Conservation (phyloP, 2,888 invertebrate species). For the Zygogramma bicolorata region DNA sequence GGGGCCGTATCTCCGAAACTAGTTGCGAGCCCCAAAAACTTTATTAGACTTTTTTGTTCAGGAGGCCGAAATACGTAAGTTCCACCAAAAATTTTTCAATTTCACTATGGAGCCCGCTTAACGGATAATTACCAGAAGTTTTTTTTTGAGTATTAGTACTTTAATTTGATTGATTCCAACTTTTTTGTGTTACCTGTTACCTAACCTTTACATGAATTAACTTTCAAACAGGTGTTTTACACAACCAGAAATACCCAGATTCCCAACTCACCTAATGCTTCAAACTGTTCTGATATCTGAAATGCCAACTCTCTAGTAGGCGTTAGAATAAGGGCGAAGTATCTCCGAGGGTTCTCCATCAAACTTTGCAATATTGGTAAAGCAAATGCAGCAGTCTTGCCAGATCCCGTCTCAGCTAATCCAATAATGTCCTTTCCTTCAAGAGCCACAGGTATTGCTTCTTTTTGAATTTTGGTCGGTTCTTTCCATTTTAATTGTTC, state of each 20-base stretch:
- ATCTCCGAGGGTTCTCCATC: constrained; percentile 90
- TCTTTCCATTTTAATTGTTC: constrained; percentile 92
- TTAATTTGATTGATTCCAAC: too few species aligned
- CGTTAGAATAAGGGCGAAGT: constrained; percentile 93
- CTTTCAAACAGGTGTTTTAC: too few species aligned
- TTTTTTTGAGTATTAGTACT: too few species aligned
- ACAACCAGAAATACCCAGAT: too few species aligned
- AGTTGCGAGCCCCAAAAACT: too few species aligned
- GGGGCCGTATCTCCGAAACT: too few species aligned
- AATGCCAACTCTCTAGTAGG: constrained; percentile 98
- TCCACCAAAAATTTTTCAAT: too few species aligned
- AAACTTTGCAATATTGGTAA: constrained; percentile 94
- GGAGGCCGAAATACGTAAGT: too few species aligned
- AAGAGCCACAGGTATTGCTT: constrained; percentile 92
- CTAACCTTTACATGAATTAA: not conserved
- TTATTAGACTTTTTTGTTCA: too few species aligned
- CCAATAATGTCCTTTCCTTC: constrained; percentile 81
- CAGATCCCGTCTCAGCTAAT: constrained; percentile 88
- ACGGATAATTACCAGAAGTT: too few species aligned
- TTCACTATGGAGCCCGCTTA: too few species aligned
- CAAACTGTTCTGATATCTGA: constrained; percentile 98
- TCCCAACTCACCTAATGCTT: constrained; percentile 94
- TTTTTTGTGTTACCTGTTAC: too few species aligned
- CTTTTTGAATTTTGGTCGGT: constrained; percentile 95
- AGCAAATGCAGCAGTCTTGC: constrained; percentile 98